These are phyloP conservation scores for Pomatorhinus ruficollis DNA, from an alignment of 2,113 vertebrate species.

Conservation along the genomic window DNA sequence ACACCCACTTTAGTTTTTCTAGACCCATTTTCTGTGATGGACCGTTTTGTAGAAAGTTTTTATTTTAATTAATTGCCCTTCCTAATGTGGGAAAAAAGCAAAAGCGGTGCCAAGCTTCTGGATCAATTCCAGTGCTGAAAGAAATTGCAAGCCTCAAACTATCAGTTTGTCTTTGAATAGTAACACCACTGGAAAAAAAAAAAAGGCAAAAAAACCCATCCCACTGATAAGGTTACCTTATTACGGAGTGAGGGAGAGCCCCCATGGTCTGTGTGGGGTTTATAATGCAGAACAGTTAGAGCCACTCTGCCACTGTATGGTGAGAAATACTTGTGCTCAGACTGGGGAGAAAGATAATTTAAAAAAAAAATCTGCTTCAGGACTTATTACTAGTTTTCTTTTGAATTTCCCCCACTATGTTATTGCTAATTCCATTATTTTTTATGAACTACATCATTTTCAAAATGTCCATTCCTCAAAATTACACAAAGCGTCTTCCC, in stretches of 20 bases:
- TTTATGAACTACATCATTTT: background rate
- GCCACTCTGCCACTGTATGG: background rate
- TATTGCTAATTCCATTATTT: background rate
- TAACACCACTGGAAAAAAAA: background rate
- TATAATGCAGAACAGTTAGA: background rate
- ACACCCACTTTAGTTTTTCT: background rate
- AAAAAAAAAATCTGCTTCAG: background rate
- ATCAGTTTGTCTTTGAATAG: background rate
- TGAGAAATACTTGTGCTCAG: background rate
- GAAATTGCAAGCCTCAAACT: background rate
- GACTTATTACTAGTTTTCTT: background rate
- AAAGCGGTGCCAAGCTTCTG: background rate
- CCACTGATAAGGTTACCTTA: background rate
- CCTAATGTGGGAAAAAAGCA: background rate
- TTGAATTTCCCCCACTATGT: background rate
- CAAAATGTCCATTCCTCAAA: background rate
- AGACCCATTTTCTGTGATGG: background rate
- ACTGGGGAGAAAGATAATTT: background rate
- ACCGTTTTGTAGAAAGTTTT: background rate
- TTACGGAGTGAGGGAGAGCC: background rate
- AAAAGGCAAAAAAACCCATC: background rate
- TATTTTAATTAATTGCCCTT: background rate
- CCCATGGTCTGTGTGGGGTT: background rate
- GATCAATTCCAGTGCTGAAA: background rate
- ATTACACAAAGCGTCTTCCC: background rate